Evolutionary conservation across 2,797 vertebrate species (phyloP), one percentile per base, ranked within the genome.

Genomic region (Remorina albescens): DNA sequence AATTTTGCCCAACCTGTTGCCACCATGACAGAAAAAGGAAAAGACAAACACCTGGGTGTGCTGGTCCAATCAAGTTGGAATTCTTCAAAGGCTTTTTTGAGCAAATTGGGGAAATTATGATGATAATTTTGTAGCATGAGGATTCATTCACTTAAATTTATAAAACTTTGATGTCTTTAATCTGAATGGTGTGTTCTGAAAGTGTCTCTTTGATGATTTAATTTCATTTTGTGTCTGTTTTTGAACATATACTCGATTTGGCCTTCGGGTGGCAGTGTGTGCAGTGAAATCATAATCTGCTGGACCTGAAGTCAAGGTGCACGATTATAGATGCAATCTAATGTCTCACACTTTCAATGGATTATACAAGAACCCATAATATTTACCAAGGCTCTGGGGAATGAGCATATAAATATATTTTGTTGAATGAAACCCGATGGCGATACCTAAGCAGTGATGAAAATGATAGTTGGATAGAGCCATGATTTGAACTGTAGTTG

Each of bases 281-380:
- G 74, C 60, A 18, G 19, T 66, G 34, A 62, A 67, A 68, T 71
- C 53, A 32, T 65, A 13, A n/a, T 34, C 30, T 44, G 55, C 36
- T n/a, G 68, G 47, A 66, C 61, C 61, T 47, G 23, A n/a, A 68
- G 46, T 67, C 60, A 61, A 44, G 28, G 59, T 66, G 71, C 77
- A 55, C 39, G 69, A 79, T 76, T 63, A 54, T 70, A 70, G 44
- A 67, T 57, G 41, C 58, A 60, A 64, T 74, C 79, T 70, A 69
- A 79, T 59, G 56, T 64, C 63, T 61, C 46, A 15, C 76, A 44
- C 69, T 47, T 77, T 74, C 55, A 42, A 42, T 67, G 82, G 87
- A 89, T 93, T 93, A 90, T 68, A 91, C 90, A 93, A 93, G 75
- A 85, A 68, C 6, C 70, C 86, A 91, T 86, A 91, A 93, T 79